Percentiles rank a stretch among this genome's conserved stretches.
phyloP scores from a whole-genome alignment of 2,113 vertebrate genomes.

The Cettia cetti region DNA sequence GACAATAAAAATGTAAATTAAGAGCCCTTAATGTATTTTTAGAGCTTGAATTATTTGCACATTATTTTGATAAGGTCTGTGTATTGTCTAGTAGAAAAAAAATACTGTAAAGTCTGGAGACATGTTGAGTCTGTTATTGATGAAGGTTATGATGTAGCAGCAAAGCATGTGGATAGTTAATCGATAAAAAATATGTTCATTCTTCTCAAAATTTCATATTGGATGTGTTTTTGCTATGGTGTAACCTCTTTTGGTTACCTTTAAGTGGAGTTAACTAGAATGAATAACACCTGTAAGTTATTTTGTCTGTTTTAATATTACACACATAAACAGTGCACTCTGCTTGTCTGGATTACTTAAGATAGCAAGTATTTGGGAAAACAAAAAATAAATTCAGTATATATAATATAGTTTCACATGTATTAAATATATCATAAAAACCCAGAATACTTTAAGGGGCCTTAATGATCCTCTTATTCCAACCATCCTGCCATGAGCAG shows the following conservation, averaged over 20 bases:
- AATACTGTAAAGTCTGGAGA: neutral
- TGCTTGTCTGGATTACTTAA: neutral
- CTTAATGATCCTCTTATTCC: neutral
- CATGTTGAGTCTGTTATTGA: neutral
- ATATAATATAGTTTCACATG: neutral
- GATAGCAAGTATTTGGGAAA: neutral
- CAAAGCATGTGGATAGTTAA: neutral
- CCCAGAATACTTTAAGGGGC: neutral
- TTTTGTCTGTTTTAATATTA: neutral
- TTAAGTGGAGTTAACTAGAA: neutral
- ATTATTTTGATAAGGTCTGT: neutral
- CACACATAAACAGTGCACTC: neutral
- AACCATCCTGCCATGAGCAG: neutral
- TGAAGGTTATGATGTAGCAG: neutral
- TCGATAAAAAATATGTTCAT: neutral
- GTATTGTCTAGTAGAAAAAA: neutral
- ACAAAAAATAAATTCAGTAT: neutral
- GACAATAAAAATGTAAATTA: neutral
- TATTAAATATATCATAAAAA: neutral
- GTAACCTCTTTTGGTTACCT: neutral
- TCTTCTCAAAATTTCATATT: neutral
- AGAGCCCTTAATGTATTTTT: neutral
- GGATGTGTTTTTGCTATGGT: neutral
- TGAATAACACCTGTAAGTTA: neutral
- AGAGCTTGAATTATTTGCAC: neutral